phyloP scores from a whole-genome alignment of 2,113 vertebrate species.

The Peromyscus californicus region DNA sequence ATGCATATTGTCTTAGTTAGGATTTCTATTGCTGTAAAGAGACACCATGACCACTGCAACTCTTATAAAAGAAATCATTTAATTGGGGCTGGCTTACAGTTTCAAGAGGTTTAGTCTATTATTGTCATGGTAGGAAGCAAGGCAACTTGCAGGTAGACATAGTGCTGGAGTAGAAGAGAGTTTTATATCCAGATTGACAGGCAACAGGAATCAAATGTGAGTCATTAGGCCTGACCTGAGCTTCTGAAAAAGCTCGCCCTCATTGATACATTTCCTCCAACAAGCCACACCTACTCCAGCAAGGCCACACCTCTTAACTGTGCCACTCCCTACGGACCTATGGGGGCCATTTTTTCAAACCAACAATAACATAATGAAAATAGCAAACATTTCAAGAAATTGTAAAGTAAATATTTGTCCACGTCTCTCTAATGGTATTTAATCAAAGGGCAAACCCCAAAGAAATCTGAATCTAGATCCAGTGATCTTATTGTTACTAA shows the following conservation, averaged over 20 bases:
- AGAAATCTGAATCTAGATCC: neutral
- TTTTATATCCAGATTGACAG: neutral
- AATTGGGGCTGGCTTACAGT: neutral
- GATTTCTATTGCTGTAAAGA: neutral
- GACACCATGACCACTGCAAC: neutral
- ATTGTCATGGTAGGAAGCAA: neutral
- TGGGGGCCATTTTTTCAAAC: neutral
- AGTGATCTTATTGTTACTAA: neutral
- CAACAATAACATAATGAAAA: neutral
- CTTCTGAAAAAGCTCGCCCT: neutral
- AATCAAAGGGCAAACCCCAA: neutral
- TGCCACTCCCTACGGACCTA: neutral
- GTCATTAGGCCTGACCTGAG: neutral
- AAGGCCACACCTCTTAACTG: neutral
- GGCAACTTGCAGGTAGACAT: neutral
- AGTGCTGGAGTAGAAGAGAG: neutral
- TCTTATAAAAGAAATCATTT: neutral
- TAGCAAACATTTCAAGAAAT: neutral
- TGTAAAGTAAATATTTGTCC: constrained; percentile 38
- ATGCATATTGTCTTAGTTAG: neutral
- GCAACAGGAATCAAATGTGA: neutral
- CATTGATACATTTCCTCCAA: neutral
- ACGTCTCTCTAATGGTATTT: neutral
- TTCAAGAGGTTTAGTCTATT: neutral
- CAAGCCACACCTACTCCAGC: neutral